Conservation (phyloP, 2,113 vertebrate species). For the Cygnus atratus region DNA sequence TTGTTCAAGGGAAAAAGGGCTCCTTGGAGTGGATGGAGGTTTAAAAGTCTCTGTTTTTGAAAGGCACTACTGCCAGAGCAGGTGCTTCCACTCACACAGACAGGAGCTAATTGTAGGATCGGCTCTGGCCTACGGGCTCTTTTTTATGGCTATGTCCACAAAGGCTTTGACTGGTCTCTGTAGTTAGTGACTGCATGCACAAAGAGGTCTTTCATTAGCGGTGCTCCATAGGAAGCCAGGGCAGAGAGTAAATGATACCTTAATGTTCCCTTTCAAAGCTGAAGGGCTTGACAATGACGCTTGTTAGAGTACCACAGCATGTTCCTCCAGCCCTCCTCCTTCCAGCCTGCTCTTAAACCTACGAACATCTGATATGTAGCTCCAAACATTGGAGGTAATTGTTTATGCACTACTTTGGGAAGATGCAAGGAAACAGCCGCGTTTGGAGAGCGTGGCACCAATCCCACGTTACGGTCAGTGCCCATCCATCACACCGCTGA, state of each 20-base stretch:
- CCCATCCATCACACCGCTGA: background rate
- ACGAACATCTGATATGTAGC: background rate
- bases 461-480: background rate
- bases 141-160: constrained; percentile 38
- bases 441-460: background rate
- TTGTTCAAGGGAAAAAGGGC: constrained; percentile 16
- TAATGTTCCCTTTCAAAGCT: constrained; percentile 77
- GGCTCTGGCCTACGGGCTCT: constrained; percentile 52
- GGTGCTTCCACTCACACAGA: constrained; percentile 60
- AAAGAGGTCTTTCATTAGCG: constrained; percentile 78
- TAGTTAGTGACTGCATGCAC: constrained; percentile 65
- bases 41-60: constrained; percentile 43
- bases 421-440: background rate
- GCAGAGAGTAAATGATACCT: constrained; percentile 76
- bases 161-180: constrained; percentile 66
- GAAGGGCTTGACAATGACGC: constrained; percentile 65
- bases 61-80: constrained; percentile 47
- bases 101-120: constrained; percentile 69
- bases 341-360: constrained; percentile 7
- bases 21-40: background rate
- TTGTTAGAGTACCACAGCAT: constrained; percentile 33
- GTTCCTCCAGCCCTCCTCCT: background rate
- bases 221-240: constrained; percentile 61
- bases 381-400: background rate
- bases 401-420: background rate